Evolutionary conservation across 2,797 vertebrate species (phyloP), one percentile per base, ranked within the genome.

Genomic region (Lacerta viridis): DNA sequence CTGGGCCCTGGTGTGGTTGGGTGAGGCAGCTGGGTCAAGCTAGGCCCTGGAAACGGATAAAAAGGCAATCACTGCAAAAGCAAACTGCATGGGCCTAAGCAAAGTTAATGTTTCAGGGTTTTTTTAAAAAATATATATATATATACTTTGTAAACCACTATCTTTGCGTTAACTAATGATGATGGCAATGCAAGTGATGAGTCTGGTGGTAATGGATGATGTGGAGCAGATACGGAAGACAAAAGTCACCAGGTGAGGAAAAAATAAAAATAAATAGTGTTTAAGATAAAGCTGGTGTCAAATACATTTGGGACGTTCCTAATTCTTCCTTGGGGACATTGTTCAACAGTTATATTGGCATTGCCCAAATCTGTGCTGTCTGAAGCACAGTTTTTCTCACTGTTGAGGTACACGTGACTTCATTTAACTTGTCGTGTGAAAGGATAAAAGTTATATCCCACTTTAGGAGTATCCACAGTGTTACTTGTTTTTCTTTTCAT

Each of bases 1-100:
- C 88, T 89, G 72, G 88, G 71, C 75, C 88, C 88, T 33, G 88
- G 71, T 17, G 36, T 59, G 43, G 71, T 50, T 27, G 61, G 71
- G 5, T 89, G 88, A 69, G 84, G 18, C 1, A 71, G 84, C 43
- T 68, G 88, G 46, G 27, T 86, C 33, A 89, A 43, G 20, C 87
- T 75, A 20, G 71, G 18, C 59, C 84, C 88, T 89, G 78, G 3
- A 86, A 82, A 68, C 25, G 39, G 33, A 61, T 55, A 55, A 55
- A 55, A 50, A 50, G 18, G 8, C 20, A 23, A 23, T 80, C 18
- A 68, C 10, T 50, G 83, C 27, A 61, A 41, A 74, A 50, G 50
- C 50, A 55, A 55, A 55, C 50, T 55, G 13, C 50, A 55, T 4
- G 50, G 50, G 50, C 13, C 50, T 55, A 15, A 55, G 50, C 50